Percentiles rank a stretch among this genome's conserved stretches.
Evolutionary conservation across 2,113 vertebrate species (phyloP).

Genomic region (Saimiri boliviensis): DNA sequence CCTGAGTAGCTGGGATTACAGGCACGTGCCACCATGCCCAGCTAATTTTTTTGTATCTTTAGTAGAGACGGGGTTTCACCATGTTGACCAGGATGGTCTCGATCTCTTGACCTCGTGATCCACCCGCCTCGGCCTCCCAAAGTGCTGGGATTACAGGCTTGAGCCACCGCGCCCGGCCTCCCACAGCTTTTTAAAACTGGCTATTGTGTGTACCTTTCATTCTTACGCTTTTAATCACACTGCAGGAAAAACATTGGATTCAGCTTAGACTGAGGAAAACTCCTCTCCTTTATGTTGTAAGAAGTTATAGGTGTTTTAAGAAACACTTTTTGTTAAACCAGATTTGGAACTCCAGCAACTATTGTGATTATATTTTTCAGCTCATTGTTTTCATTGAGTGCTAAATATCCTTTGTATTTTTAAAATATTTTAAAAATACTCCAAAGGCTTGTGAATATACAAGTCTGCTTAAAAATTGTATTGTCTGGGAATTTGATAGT

Average conservation of each 20-base stretch:
- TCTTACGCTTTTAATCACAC: conserved; percentile 45
- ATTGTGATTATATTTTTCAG: conserved; percentile 52
- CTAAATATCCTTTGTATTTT: conserved; percentile 72
- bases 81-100: too few species aligned
- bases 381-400: conserved; percentile 71
- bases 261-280: conserved; percentile 56
- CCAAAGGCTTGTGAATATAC: conserved; percentile 63
- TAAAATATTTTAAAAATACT: conserved; percentile 76
- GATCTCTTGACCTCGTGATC: too few species aligned
- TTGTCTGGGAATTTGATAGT: conserved; percentile 59
- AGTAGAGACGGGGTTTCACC: too few species aligned
- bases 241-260: background rate
- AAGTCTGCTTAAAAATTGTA: conserved; percentile 66
- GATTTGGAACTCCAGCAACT: conserved; percentile 72
- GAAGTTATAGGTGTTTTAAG: conserved; percentile 64
- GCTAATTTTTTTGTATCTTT: too few species aligned
- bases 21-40: too few species aligned
- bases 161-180: too few species aligned
- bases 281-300: conserved; percentile 63
- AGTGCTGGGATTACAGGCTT: too few species aligned
- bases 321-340: conserved; percentile 61
- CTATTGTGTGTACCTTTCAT: conserved; percentile 67
- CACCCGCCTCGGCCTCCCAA: too few species aligned
- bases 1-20: too few species aligned
- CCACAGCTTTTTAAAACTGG: conserved; percentile 65